phyloP scores from a whole-genome alignment of 2,888 invertebrate species.

The Heterodera filipjevi region DNA sequence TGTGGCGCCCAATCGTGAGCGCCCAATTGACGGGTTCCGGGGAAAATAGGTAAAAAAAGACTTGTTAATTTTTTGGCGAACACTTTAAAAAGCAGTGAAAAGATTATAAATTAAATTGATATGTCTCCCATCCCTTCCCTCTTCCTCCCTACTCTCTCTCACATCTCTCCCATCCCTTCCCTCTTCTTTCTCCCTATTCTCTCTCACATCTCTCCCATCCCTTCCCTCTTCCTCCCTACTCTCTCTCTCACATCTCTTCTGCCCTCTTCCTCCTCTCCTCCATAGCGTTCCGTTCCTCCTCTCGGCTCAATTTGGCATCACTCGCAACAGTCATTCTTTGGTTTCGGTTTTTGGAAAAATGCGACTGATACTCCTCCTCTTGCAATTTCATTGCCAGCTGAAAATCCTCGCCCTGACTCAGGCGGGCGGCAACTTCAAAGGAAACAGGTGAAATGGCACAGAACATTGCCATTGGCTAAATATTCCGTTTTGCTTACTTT shows the following conservation, averaged over 20 bases:
- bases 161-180: neutral
- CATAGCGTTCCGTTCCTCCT: slow-evolving; percentile 10
- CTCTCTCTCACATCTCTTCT: neutral
- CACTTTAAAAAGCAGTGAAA: too few species aligned
- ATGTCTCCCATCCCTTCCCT: neutral
- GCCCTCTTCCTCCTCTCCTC: neutral
- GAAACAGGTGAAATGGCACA: neutral
- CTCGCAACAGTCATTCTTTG: neutral
- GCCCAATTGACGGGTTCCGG: too few species aligned
- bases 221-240: neutral
- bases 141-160: neutral
- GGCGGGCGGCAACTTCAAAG: slow-evolving; percentile 14
- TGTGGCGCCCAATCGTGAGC: too few species aligned
- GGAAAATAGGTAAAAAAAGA: too few species aligned
- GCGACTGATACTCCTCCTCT: slow-evolving; percentile 18
- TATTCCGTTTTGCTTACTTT: neutral
- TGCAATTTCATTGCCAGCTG: slow-evolving; percentile 15
- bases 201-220: neutral
- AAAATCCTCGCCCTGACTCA: slow-evolving; percentile 22
- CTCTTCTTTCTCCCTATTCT: neutral
- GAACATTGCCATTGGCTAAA: neutral
- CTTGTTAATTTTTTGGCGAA: too few species aligned
- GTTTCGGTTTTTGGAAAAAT: slow-evolving; percentile 21
- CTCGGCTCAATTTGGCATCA: slow-evolving; percentile 17
- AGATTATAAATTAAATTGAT: neutral